Evolutionary conservation across 2,888 invertebrate species (phyloP).

Genomic region (Meteorus colon): DNA sequence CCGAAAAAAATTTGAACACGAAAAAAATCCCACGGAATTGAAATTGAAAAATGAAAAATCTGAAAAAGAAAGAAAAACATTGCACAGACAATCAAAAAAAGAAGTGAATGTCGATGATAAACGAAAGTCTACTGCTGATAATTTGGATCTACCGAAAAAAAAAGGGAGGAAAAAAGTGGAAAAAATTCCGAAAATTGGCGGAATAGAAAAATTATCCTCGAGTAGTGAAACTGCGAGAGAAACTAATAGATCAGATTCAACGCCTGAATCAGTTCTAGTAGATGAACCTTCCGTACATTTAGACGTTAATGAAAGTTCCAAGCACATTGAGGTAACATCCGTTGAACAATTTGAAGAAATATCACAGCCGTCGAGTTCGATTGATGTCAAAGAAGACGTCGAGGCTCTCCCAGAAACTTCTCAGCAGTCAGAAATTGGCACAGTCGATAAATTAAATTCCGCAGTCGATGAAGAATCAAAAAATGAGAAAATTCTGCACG

Average conservation of each 20-base stretch:
- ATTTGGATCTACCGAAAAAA: constrained; percentile 29
- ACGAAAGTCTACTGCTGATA: not conserved
- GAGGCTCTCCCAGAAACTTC: not conserved
- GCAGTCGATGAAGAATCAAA: not conserved
- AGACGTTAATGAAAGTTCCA: not conserved
- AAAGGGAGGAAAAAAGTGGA: constrained; percentile 32
- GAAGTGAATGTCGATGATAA: constrained; percentile 14
- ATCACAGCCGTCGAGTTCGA: not conserved
- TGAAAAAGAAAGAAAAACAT: not conserved
- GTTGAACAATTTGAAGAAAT: not conserved
- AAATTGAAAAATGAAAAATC: not conserved
- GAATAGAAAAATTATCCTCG: constrained; percentile 25
- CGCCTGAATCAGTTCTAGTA: not conserved
- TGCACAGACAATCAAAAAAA: not conserved
- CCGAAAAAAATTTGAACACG: not conserved
- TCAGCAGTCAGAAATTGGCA: not conserved
- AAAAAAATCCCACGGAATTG: constrained; percentile 8
- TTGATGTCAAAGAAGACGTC: not conserved
- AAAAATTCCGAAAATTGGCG: constrained; percentile 30
- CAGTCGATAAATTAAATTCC: not conserved
- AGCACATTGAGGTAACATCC: not conserved
- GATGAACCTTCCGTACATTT: not conserved
- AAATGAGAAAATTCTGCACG: not conserved
- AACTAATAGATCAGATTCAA: constrained; percentile 12
- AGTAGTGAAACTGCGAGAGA: constrained; percentile 31